Conservation (phyloP, 2,797 vertebrate genomes). For the Sebastes kiyomatsui region DNA sequence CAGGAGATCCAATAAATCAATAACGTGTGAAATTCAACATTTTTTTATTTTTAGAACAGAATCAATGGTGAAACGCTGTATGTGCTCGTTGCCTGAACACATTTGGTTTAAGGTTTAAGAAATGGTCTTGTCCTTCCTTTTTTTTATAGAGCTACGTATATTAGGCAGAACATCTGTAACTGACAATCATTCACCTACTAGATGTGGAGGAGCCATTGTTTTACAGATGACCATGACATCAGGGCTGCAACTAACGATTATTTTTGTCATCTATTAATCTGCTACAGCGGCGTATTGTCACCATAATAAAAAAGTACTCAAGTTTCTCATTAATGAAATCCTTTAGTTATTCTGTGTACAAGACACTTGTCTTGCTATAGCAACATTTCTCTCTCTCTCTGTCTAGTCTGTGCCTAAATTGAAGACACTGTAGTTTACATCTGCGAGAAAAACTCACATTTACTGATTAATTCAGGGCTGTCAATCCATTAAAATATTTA, state of each 20-base stretch:
- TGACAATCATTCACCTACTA: neutral
- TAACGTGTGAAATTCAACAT: neutral
- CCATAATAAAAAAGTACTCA: neutral
- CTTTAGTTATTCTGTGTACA: neutral
- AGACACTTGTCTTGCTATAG: neutral
- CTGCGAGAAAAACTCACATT: neutral
- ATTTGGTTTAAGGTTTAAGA: neutral
- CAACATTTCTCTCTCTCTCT: no score
- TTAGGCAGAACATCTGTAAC: neutral
- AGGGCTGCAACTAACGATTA: neutral
- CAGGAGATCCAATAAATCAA: neutral
- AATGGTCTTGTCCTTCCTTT: neutral
- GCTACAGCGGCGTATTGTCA: no score
- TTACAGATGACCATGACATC: neutral
- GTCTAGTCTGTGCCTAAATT: neutral
- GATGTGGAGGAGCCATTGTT: neutral
- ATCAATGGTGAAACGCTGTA: neutral
- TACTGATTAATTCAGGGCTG: neutral
- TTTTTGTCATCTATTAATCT: neutral
- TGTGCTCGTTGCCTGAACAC: neutral
- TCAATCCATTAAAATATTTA: no score
- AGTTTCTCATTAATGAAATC: neutral
- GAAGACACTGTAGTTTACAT: neutral
- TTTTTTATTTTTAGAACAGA: conserved; percentile 7
- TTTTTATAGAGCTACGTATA: neutral